Evolutionary conservation across 2,113 vertebrate genomes (phyloP).

Genomic region (Gulo gulo): DNA sequence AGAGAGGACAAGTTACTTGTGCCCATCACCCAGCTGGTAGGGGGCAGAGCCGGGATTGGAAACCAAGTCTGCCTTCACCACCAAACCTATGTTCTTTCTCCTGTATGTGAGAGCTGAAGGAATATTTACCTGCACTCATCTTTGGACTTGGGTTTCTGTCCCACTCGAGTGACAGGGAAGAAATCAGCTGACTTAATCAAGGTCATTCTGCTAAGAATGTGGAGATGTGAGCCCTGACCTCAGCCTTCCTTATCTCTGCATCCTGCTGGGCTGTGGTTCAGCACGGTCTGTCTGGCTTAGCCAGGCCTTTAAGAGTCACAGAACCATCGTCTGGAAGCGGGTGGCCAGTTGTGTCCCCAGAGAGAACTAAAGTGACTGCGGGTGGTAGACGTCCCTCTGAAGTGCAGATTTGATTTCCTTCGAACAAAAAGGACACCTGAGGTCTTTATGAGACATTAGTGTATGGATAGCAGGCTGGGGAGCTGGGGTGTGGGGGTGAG

Average conservation of each 20-base stretch:
- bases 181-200: neutral
- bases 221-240: neutral
- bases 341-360: neutral
- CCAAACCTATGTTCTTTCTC: neutral
- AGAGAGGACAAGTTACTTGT: neutral
- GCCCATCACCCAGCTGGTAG: neutral
- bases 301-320: neutral
- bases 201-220: neutral
- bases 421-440: neutral
- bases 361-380: neutral
- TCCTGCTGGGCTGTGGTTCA: neutral
- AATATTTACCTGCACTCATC: neutral
- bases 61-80: neutral
- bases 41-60: neutral
- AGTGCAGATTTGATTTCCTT: constrained; percentile 33
- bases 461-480: constrained; percentile 70
- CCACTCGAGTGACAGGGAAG: neutral
- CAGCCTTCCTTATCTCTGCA: neutral
- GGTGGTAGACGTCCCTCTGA: constrained; percentile 69
- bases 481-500: constrained; percentile 45
- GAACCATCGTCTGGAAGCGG: constrained; percentile 61
- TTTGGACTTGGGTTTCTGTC: neutral
- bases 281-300: neutral
- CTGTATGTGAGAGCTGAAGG: neutral
- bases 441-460: constrained; percentile 57